Base-by-base conservation (phyloP, 2,113 vertebrate genomes). In the Epinephelus fuscoguttatus region DNA sequence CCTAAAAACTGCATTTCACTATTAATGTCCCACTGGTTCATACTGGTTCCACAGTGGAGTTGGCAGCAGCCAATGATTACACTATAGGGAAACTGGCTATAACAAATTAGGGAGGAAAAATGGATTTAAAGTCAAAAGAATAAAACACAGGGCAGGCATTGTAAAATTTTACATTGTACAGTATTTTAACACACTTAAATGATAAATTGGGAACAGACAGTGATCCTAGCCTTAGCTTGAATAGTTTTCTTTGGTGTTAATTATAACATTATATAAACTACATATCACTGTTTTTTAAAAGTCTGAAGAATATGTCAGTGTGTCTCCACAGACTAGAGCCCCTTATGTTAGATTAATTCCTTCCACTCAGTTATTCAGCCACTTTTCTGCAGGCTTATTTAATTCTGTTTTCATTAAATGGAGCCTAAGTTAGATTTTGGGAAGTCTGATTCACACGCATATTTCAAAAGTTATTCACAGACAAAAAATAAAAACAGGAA, bases 391-490 rank as follows among this genome's bases (percentile, higher is more conserved):
- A 33, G 59, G 4, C 52, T 61, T 40, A 56, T 30, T 14, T 55
- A 25, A 62, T 49, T 78, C 12, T 0, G 18, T 33, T 45, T 49
- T 55, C 53, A 66, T 72, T 59, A 30, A 59, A 76, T 3, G 42
- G 56, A 70, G n/a, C 52, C 33, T 2, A 9, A 69, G 9, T 49
- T 74, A 23, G 62, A 76, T 37, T 70, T 70, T 23, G 59, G 77
- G 64, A 57, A 62, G 70, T 71, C 70, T 70, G 77, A 75, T 86
- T 78, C 64, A 78, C 74, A 71, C 1, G 5, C n/a, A 61, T 60
- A 18, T 86, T 60, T 30, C 4, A 49, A 6, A 75, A 10, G 21
- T 67, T 80, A 67, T 82, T 76, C 57, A 66, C 10, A 12, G 19
- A 68, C 37, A 33, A 8, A 27, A 71, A 76, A 56, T n/a, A 30